These are phyloP conservation scores for Catostylus mosaicus DNA, from an alignment of 30 jellyfish, hydroid and myxozoan genomes.

Conservation along the genomic window DNA sequence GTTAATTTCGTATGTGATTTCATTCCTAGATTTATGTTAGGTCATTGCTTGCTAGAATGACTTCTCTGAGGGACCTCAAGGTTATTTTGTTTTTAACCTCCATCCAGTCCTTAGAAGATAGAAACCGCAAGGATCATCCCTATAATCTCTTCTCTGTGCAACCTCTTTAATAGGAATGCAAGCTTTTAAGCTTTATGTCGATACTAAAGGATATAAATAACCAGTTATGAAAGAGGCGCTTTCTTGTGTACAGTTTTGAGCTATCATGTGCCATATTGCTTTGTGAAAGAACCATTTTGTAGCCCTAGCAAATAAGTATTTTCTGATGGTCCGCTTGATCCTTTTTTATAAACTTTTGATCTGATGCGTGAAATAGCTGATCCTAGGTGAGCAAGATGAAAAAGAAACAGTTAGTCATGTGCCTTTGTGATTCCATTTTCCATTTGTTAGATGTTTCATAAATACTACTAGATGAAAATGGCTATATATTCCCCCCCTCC, in stretches of 20 bases:
- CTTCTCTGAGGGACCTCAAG: too few species aligned
- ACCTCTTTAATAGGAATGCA: slow-evolving; percentile 3
- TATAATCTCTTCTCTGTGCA: not conserved
- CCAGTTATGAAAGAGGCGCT: not conserved
- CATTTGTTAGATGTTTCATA: too few species aligned
- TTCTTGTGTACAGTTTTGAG: not conserved
- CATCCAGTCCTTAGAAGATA: not conserved
- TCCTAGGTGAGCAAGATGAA: too few species aligned
- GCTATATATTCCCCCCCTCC: too few species aligned
- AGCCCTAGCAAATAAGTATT: not conserved
- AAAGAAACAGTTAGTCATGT: too few species aligned
- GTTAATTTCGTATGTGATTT: too few species aligned
- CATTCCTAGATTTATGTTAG: too few species aligned
- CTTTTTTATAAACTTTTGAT: too few species aligned
- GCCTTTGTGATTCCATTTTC: too few species aligned
- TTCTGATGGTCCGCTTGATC: not conserved
- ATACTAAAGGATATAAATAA: not conserved
- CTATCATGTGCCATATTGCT: not conserved
- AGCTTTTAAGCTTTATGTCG: not conserved
- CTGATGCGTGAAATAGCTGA: too few species aligned
- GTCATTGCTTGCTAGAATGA: too few species aligned
- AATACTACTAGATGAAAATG: too few species aligned
- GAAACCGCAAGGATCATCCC: not conserved
- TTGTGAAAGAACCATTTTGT: not conserved
- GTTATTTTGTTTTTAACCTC: not conserved